Evolutionary conservation across 2,888 invertebrate species (phyloP), one percentile per base, ranked within the genome.

Genomic region (Pachydiplax longipennis): DNA sequence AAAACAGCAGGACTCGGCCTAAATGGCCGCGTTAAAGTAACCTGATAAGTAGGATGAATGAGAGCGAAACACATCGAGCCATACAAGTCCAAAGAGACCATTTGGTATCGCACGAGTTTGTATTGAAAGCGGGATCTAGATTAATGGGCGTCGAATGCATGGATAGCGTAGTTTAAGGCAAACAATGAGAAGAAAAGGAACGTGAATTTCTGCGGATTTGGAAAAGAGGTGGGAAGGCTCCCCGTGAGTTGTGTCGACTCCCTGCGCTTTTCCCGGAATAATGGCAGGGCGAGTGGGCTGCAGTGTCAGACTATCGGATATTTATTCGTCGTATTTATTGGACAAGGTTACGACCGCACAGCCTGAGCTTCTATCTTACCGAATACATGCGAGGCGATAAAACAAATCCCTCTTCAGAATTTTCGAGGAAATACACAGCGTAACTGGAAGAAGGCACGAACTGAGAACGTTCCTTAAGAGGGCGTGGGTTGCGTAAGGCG

Each of bases 241-340:
- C 40, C 35, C 58, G 22, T 61, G 82, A 53, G 53, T 31, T 83
- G 31, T 53, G 12, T 8, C 37, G 37, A 48, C 25, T 53, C 31
- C 53, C 25, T 25, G 31, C 31, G 44, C 58, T 58, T 37, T 61
- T 13, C 35, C 35, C 22, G 87, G 37, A 65, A 87, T 58, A 87
- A 61, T 87, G 87, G 61, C 44, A 10, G 53, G 18, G 53, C 25
- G 31, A 25, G 83, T 18, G 61, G 61, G 61, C 35, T 15, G 87
- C 37, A 37, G 40, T 37, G 61, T 87, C 87, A 87, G 87, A 35
- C 87, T 87, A 87, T 87, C 87, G 87, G 87, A 87, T 87, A 87
- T 87, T 87, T 87, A 87, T 87, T 87, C 87, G 87, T 87, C 37
- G 65, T 87, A 87, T 87, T 87, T 87, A 87, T 87, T 87, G 87